Base-by-base conservation (phyloP, 2,888 invertebrate genomes). In the Caenorhabditis drosophilae region DNA sequence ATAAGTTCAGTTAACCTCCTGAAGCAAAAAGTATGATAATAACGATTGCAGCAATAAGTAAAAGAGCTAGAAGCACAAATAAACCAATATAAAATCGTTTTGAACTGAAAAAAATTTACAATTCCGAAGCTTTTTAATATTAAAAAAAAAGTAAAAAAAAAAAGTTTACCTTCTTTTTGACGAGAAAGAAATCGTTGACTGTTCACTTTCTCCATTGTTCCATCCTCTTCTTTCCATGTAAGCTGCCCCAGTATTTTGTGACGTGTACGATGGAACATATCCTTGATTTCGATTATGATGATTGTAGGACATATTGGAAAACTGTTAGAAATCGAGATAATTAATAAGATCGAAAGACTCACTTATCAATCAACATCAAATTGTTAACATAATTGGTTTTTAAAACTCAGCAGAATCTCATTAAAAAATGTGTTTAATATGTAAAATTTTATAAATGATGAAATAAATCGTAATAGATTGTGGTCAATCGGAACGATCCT, bases 31-130 rank as follows among this genome's bases (percentile, higher is more conserved):
- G 54, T 26, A 75, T 70, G 11, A 75, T 75, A 12, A 75, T 68
- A 4, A 75, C 67, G 26, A 75, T 63, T 12, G 75, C 75, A 35
- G 70, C 63, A n/a, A 72, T 46, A n/a, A 75, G 61, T 4, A 75
- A 40, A 11, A 75, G 44, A 15, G 59, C 47, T 12, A 74, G 35
- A 16, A 72, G 41, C 11, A 57, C 38, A 18, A 74, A 61, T 9
- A 63, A 25, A 0, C 57, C 46, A 11, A 69, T 67, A 38, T 61
- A 61, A 25, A 66, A 58, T 23, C 70, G 47, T 45, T 67, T 66
- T 11, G 57, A 66, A 20, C 70, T 70, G 55, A 26, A 64, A 56
- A 6, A 25, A 1, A 20, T 34, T 31, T 40, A 9, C 16, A 4
- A 18, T 40, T 40, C 15, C 20, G 6, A 7, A 40, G 6, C 6